Percentiles rank a stretch among this genome's conserved stretches.
Evolutionary conservation across 2,888 invertebrate species (phyloP).

Genomic region (Panzeria rudis): DNA sequence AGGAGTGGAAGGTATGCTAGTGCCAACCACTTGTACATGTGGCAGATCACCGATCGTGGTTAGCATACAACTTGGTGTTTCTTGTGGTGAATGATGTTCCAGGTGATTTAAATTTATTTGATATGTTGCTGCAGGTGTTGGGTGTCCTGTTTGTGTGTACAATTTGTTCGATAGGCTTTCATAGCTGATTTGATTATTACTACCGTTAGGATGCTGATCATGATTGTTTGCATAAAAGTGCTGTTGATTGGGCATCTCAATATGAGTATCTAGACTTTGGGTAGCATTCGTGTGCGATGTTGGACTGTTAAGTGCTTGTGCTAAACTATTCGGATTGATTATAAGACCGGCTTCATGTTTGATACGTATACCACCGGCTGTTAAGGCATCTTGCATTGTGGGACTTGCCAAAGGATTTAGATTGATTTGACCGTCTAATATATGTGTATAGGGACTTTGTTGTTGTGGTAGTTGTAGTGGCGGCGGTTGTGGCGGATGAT

Average conservation of each 20-base stretch:
- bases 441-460: conserved; percentile 65
- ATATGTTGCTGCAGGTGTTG: conserved; percentile 56
- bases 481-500: conserved; percentile 70
- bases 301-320: conserved; percentile 73
- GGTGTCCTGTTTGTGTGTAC: conserved; percentile 67
- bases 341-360: conserved; percentile 79
- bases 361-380: conserved; percentile 73
- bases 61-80: conserved; percentile 75
- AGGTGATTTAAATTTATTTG: conserved; percentile 68
- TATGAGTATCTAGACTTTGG: conserved; percentile 65
- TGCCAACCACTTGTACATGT: conserved; percentile 80
- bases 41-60: conserved; percentile 77
- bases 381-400: conserved; percentile 68
- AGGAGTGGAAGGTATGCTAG: conserved; percentile 76
- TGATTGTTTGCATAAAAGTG: conserved; percentile 66
- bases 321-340: conserved; percentile 77
- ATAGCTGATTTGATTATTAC: conserved; percentile 74
- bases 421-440: conserved; percentile 59
- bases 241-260: conserved; percentile 63
- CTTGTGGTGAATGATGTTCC: conserved; percentile 25
- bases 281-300: conserved; percentile 54
- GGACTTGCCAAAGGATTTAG: conserved; percentile 57
- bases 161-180: conserved; percentile 69
- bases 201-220: conserved; percentile 51
- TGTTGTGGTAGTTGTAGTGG: conserved; percentile 45